Base-by-base conservation (phyloP, 2,113 vertebrate species). In the Ifrita kowaldi region DNA sequence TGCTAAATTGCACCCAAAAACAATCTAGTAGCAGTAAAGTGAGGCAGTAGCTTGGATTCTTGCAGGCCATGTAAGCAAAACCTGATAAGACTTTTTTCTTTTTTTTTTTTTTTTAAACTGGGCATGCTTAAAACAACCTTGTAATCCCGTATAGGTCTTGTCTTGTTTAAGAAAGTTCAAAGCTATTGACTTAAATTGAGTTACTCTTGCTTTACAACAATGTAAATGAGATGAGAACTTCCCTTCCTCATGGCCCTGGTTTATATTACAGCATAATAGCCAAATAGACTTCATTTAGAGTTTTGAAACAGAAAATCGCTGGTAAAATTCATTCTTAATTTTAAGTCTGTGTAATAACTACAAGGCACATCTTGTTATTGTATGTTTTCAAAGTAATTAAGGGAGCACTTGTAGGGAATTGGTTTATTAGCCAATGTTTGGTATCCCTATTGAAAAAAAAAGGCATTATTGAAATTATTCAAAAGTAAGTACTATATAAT, bases 81-180 rank as follows among this genome's bases (percentile, higher is more conserved):
- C 67, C 67, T 80, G 82, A 35, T 94, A 83, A 83, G 75, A 69
- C 10, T 6, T 26, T 65, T 42, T 24, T 52, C 52, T 89, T 42
- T 39, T 78, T 64, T 89, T 76, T 83, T 87, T 80, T 85, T 87
- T 23, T 39, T 39, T 39, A 1, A 56, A 93, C 69, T 90, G 37
- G 50, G 50, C 70, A 95, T 95, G 82, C 62, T 93, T 95, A 91
- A 96, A 95, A 82, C 89, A 94, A 80, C 67, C 82, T 96, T 94
- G 87, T 91, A 87, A 96, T 87, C 62, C 93, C 80, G 94, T 95
- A 92, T 91, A 95, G 70, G 91, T 89, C 81, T 92, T 95, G 95
- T 92, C 96, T 97, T 46, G 9, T 95, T 96, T 95, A 95, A 95
- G 84, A 53, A 87, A 95, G 91, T 96, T 95, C 95, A 97, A 96